Evolutionary conservation across 2,888 invertebrate genomes (phyloP).

Genomic region (Mellilla xanthometata): DNA sequence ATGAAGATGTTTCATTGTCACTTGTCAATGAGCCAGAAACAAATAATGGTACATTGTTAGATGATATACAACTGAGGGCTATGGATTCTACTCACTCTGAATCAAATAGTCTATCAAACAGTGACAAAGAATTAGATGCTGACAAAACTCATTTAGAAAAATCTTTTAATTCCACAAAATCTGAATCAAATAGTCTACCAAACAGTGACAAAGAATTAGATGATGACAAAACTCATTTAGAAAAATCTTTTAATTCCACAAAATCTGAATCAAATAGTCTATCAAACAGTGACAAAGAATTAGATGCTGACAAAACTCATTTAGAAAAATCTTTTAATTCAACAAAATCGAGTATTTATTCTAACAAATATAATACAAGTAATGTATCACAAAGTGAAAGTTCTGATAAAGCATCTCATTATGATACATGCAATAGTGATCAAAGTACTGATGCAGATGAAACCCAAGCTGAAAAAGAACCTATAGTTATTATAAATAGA

Average conservation of each 20-base stretch:
- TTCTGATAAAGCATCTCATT: slow-evolving; percentile 49
- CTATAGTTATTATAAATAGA: slow-evolving; percentile 49
- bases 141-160: too few relatives aligned
- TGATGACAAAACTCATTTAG: neutral
- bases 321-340: neutral
- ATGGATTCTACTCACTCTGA: too few relatives aligned
- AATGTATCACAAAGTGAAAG: slow-evolving; percentile 24
- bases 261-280: too few relatives aligned
- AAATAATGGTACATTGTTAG: too few relatives aligned
- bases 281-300: neutral
- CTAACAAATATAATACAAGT: slow-evolving; percentile 13
- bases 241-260: neutral
- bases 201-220: neutral
- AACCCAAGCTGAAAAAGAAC: slow-evolving; percentile 33
- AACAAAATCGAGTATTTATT: slow-evolving; percentile 7
- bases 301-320: neutral
- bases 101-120: too few relatives aligned
- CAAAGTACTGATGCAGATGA: slow-evolving; percentile 28
- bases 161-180: too few relatives aligned
- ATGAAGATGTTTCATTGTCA: slow-evolving; percentile 4
- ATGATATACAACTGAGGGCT: too few relatives aligned
- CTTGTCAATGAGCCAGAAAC: too few relatives aligned
- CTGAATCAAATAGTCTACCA: too few relatives aligned
- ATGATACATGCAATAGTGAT: slow-evolving; percentile 66
- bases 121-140: too few relatives aligned